These are phyloP conservation scores for Galerucella nymphaeae DNA, from an alignment of 2,888 invertebrate species.

Conservation along the genomic window DNA sequence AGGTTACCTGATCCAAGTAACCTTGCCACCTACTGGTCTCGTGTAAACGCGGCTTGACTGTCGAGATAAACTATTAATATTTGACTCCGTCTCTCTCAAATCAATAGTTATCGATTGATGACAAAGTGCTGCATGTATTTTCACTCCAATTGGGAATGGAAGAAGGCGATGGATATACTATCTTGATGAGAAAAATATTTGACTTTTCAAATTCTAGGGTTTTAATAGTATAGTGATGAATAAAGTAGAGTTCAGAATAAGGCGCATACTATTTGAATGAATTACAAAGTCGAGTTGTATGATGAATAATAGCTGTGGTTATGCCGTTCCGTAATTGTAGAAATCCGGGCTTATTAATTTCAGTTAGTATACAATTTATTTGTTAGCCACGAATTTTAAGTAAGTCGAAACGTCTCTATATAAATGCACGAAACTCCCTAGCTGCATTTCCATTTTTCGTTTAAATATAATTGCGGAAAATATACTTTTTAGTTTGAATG, in stretches of 20 bases:
- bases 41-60: too few species aligned
- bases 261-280: background rate
- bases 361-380: background rate
- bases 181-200: too few species aligned
- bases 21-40: too few species aligned
- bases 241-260: background rate
- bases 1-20: too few species aligned
- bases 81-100: too few species aligned
- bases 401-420: background rate
- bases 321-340: background rate
- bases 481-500: background rate
- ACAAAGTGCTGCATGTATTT: too few species aligned
- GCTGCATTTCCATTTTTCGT: background rate
- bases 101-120: too few species aligned
- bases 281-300: background rate
- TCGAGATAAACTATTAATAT: too few species aligned
- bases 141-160: too few species aligned
- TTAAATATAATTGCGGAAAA: background rate
- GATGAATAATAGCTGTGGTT: background rate
- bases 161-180: too few species aligned
- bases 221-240: conserved; percentile 2
- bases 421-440: background rate
- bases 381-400: conserved; percentile 1
- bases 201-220: background rate
- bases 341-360: background rate